A percentile compares a stretch with the other conserved stretches of the same genome.
phyloP scores from a whole-genome alignment of 1,140 invertebrate species.

The Yoshiicerus persimilis region DNA sequence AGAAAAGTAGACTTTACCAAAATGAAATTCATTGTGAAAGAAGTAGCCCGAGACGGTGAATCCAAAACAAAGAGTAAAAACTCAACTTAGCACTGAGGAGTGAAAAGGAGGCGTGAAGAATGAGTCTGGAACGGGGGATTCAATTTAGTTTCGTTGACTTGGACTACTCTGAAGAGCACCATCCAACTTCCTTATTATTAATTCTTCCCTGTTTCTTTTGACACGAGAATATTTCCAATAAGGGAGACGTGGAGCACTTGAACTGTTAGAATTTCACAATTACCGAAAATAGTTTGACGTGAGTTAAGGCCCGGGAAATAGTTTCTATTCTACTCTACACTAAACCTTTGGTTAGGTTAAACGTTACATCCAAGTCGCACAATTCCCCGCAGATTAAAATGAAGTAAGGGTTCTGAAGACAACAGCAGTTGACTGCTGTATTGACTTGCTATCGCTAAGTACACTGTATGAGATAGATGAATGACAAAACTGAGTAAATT shows the following conservation, averaged over 20 bases:
- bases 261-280: neutral
- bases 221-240: neutral
- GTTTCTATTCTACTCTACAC: neutral
- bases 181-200: neutral
- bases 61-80: neutral
- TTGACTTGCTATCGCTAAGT: neutral
- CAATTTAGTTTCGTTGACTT: neutral
- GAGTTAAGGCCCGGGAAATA: neutral
- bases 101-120: neutral
- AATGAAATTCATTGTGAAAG: slow-evolving; percentile 6
- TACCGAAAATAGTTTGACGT: neutral
- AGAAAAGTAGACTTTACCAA: neutral
- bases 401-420: neutral
- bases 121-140: neutral
- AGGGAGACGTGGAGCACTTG: neutral
- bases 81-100: neutral
- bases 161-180: neutral
- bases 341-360: neutral
- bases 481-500: neutral
- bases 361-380: neutral
- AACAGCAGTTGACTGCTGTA: neutral
- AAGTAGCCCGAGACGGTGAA: neutral
- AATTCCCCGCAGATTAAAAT: neutral
- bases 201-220: neutral
- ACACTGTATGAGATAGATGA: neutral